Base-by-base conservation (phyloP, 1,140 invertebrate species). In the Conus ventricosus region DNA sequence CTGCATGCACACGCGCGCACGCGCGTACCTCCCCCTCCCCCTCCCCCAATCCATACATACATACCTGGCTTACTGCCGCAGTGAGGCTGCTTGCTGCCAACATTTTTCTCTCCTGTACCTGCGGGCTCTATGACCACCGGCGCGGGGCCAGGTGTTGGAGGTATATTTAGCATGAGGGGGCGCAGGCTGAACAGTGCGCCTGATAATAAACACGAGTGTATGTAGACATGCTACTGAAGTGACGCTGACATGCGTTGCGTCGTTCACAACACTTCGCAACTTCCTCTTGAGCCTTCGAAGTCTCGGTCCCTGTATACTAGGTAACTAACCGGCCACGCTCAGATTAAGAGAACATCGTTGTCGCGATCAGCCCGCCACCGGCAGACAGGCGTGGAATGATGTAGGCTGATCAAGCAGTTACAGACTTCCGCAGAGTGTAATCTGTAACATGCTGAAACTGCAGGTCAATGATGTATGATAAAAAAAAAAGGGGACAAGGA, bases 1-100 rank as follows among this genome's bases (percentile, higher is more conserved):
- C 23, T 71, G 67, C 67, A 78, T 23, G 39, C 76, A 78, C 76
- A 78, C 76, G n/a, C 71, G 23, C 71, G n/a, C 71, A 75, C 71
- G 23, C 71, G n/a, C 71, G 23, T 23, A 75, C 60, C 60, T 20
- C 60, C 60, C 60, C 60, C 60, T 20, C 60, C 60, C 60, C 60
- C 60, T 63, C 60, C 17, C 60, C 60, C n/a, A 75, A 75, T 23
- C 17, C 4, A 75, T 25, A 10, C n/a, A 78, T 13, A 78, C 76
- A 78, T 51, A 78, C 11, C 67, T 71, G 67, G 15, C 67, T 71
- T 71, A 20, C 67, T 17, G 67, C 67, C 15, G 67, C 11, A 20
- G 60, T 20, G 17, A n/a, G 20, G 23, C 23, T 17, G 23, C 67
- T 20, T n/a, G 67, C 17, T 71, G 67, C 67, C 67, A 71, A 23